Conservation (phyloP, 2,888 invertebrate species). For the Mimumesa dahlbomi region DNA sequence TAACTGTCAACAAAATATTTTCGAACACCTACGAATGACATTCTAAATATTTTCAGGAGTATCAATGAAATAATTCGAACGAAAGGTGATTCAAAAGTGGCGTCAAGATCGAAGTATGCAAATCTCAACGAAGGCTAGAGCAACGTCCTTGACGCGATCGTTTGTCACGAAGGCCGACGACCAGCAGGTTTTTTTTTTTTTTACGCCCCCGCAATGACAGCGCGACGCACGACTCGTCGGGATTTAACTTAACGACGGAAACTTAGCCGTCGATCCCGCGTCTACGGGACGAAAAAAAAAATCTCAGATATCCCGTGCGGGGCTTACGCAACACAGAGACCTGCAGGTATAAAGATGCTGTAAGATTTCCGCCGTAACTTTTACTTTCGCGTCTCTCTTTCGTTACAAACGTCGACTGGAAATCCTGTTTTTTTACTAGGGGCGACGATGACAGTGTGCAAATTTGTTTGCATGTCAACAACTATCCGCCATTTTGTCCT, state of each 20-base stretch:
- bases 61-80: too few relatives aligned
- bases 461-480: too few relatives aligned
- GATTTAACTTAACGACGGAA: slow-evolving; percentile 62
- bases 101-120: too few relatives aligned
- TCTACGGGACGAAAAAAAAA: slow-evolving; percentile 14
- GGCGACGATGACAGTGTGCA: too few relatives aligned
- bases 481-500: too few relatives aligned
- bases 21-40: too few relatives aligned
- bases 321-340: slow-evolving; percentile 18
- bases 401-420: too few relatives aligned
- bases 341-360: background rate
- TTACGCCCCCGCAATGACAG: slow-evolving; percentile 42
- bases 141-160: slow-evolving; percentile 53
- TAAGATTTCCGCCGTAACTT: background rate
- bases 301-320: slow-evolving; percentile 20
- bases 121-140: too few relatives aligned
- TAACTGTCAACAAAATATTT: too few relatives aligned
- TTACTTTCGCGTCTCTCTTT: background rate
- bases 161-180: slow-evolving; percentile 66
- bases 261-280: slow-evolving; percentile 58
- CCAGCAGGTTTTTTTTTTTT: slow-evolving; percentile 61
- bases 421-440: too few relatives aligned
- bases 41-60: too few relatives aligned
- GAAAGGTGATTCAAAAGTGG: too few relatives aligned
- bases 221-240: slow-evolving; percentile 47